Evolutionary conservation across 2,888 invertebrate genomes (phyloP).

Genomic region (Eupithecia subumbrata): DNA sequence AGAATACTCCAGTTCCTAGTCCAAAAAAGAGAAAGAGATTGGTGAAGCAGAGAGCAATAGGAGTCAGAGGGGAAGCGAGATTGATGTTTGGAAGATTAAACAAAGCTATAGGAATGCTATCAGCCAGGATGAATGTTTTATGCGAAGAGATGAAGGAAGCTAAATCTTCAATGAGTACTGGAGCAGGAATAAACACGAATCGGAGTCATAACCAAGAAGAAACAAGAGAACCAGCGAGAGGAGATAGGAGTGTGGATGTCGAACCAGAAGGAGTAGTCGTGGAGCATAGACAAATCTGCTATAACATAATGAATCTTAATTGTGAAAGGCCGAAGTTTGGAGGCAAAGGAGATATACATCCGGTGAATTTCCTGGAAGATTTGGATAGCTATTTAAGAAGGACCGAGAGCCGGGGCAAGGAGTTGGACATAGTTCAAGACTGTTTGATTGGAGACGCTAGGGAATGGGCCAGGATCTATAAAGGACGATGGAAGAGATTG

Average conservation of each 20-base stretch:
- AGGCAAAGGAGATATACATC: neutral
- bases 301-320: neutral
- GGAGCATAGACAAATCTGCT: neutral
- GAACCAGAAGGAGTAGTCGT: neutral
- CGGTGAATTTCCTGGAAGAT: neutral
- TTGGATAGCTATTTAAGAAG: neutral
- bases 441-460: neutral
- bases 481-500: neutral
- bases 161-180: neutral
- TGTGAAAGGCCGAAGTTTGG: neutral
- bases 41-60: neutral
- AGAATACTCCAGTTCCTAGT: no score
- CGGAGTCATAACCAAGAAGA: neutral
- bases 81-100: neutral
- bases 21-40: no score
- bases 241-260: accelerated
- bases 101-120: neutral
- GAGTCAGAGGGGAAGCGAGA: neutral
- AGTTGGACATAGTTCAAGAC: neutral
- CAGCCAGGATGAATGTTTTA: neutral
- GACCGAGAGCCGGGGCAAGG: neutral
- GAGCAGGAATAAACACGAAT: no score
- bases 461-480: neutral
- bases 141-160: neutral
- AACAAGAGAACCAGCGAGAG: neutral